Conservation (phyloP, 2,113 vertebrate genomes). For the Saguinus imperator region DNA sequence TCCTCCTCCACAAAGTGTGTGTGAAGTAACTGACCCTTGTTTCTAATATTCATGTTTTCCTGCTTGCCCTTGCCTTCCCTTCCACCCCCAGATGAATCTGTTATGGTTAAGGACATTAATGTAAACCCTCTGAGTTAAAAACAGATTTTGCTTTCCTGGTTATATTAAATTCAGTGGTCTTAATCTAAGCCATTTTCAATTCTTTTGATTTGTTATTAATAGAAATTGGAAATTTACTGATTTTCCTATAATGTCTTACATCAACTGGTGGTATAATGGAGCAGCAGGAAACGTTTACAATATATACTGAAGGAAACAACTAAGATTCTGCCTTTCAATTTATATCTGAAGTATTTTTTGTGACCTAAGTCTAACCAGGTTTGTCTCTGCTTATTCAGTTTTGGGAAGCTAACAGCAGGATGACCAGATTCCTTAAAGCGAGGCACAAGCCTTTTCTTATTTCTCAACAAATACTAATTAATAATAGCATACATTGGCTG, state of each 20-base stretch:
- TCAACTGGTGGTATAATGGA: not conserved
- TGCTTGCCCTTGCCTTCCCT: no score
- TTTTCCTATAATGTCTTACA: not conserved
- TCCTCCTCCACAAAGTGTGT: not conserved
- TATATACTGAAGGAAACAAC: not conserved
- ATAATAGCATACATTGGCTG: not conserved
- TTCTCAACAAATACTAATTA: not conserved
- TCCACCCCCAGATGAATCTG: not conserved
- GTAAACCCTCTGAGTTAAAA: conserved; percentile 18
- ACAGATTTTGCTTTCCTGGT: conserved; percentile 38
- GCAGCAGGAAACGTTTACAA: not conserved
- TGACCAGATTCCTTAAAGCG: not conserved
- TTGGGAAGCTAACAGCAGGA: not conserved
- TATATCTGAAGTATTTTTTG: not conserved
- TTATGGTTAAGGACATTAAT: not conserved
- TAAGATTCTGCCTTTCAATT: not conserved
- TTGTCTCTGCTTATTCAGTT: not conserved
- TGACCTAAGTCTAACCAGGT: not conserved
- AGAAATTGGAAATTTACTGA: not conserved
- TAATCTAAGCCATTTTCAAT: not conserved
- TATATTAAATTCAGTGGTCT: conserved; percentile 2
- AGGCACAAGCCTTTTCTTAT: not conserved
- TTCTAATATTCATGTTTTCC: not conserved
- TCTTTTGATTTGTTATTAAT: not conserved
- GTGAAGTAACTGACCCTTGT: not conserved